Evolutionary conservation across 2,113 vertebrate species (phyloP).

Genomic region (Garra rufa): DNA sequence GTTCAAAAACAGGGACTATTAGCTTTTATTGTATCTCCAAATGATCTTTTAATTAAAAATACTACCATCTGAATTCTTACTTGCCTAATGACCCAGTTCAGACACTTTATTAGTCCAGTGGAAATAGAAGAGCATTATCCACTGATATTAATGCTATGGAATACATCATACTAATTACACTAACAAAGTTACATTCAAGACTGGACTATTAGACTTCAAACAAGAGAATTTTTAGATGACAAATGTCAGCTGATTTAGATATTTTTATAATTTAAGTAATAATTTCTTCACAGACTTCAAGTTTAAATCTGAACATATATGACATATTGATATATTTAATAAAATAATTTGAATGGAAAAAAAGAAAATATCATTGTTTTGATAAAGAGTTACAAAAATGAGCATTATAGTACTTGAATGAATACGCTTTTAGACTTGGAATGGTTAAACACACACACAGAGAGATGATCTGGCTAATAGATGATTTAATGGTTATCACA

Average conservation of each 20-base stretch:
- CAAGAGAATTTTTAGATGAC: background rate
- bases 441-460: conserved; percentile 2
- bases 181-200: background rate
- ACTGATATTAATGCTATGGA: background rate
- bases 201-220: background rate
- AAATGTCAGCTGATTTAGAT: background rate
- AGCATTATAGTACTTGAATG: background rate
- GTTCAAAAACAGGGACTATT: background rate
- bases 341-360: too few species aligned
- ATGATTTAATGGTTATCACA: conserved; percentile 56
- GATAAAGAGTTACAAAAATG: background rate
- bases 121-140: background rate
- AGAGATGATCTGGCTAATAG: conserved; percentile 43
- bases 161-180: background rate
- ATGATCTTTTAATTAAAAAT: conserved; percentile 51
- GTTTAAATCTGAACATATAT: too few species aligned
- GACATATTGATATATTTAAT: too few species aligned
- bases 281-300: background rate
- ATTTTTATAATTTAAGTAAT: background rate
- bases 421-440: background rate
- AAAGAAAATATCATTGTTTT: background rate
- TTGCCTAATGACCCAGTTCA: background rate
- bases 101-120: background rate
- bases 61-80: conserved; percentile 33
- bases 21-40: conserved; percentile 24